Base-by-base conservation (phyloP, 2,888 invertebrate genomes). In the Athalia rosae region DNA sequence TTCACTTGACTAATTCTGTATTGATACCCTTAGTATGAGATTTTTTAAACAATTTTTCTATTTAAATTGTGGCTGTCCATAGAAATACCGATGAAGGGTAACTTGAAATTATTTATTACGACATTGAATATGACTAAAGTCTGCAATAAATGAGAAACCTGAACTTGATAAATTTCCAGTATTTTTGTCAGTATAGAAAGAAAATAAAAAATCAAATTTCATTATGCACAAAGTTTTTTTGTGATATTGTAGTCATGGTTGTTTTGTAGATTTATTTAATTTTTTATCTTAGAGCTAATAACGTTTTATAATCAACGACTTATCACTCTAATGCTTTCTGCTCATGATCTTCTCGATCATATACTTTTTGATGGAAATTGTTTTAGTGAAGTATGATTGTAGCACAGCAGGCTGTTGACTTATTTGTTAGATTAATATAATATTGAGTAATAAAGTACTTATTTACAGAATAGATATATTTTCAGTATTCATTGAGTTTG, bases 381-480 rank as follows among this genome's bases (percentile, higher is more conserved):
- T 28, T 28, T 28, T 28, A 28, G 28, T 28, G 1, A 2, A 28
- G 28, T 5, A n/a, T 62, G 62, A 67, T 77, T 78, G 66, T 78
- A 81, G 77, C 50, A 79, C 80, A 81, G 80, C 80, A 79, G 80
- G 81, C 81, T 82, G 81, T 80, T 79, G 47, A 78, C 77, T 77
- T 78, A 81, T 78, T 81, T 80, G 79, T 80, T 80, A 77, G 56
- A 63, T 43, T 61, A 67, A 69, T 73, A 47, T 45, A 73, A 59
- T n/a, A 41, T 69, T 45, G 53, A 59, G 9, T 74, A 61, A 74
- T 61, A 74, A 61, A 74, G 15, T 74, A 74, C 61, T 74, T 74
- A 61, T 74, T 74, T 74, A 71, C 64, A 64, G 47, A n/a, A 47
- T 47, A 7, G 3, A 28, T 15, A 61, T 28, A 43, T 28, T 11